Evolutionary conservation across 2,797 vertebrate species (phyloP), one percentile per base, ranked within the genome.

Genomic region (Sylvilagus floridanus): DNA sequence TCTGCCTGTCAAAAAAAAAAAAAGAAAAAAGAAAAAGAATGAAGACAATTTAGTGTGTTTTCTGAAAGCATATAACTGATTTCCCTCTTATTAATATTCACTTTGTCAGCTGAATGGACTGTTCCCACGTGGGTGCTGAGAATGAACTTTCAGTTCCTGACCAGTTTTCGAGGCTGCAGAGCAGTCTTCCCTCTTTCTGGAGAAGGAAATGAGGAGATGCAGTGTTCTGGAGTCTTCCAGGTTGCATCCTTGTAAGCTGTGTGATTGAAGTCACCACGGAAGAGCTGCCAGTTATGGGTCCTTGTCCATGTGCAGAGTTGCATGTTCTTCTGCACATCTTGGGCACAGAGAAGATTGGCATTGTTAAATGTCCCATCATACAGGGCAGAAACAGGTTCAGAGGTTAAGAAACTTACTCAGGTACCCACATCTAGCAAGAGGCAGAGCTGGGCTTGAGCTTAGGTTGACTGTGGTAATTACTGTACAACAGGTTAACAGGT

Each of bases 81-180:
- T 50, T 97, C 21, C 81, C 94, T 97, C 68, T 90, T 88, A 76
- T 69, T 84, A 24, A 47, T 84, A 19, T 16, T 95, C 57, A 22
- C 42, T 97, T 96, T 72, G 78, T 97, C 84, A 95, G 86, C 92
- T 91, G 95, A 95, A 88, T 92, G 35, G 71, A 96, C 52, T 89
- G 10, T 91, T 97, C 97, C 96, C 96, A 97, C 94, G 95, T 90
- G 96, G 65, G 22, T 98, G 97, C 96, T 97, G 97, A 98, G 96
- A 32, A 52, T 91, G 96, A 97, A 95, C 94, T 98, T 98, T 97
- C 96, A 85, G 96, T 98, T 98, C 97, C 98, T 97, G 24, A 54
- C 71, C 73, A 82, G 84, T 54, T 65, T 95, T 95, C 95, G 57
- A 47, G 91, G 85, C 90, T 88, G 9, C 76, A 96, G 28, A 85